Evolutionary conservation across 1,140 invertebrate genomes (phyloP).

Genomic region (Caenorhabditis tropicalis): DNA sequence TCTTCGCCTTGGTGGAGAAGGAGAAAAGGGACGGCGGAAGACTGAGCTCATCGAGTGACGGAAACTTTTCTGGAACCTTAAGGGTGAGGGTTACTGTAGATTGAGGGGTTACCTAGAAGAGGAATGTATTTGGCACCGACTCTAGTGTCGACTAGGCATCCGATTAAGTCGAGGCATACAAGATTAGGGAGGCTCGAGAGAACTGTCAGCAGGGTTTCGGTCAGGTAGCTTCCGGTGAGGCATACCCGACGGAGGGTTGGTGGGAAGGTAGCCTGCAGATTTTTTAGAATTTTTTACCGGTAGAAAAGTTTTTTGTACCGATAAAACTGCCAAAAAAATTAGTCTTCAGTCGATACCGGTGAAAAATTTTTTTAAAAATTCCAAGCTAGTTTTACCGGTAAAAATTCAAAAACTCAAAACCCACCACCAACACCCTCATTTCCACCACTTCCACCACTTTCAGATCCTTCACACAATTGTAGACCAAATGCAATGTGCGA

Average conservation of each 20-base stretch:
- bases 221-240: slow-evolving; percentile 6
- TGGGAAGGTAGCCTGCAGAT: not conserved
- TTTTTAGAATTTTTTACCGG: not conserved
- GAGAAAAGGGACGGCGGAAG: not conserved
- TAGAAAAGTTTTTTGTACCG: too few species aligned
- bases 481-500: not conserved
- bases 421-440: not conserved
- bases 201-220: not conserved
- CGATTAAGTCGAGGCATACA: not conserved
- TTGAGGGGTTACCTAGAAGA: not conserved
- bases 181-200: not conserved
- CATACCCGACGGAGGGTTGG: not conserved
- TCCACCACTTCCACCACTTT: slow-evolving; percentile 13
- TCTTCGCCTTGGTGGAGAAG: not conserved
- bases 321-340: too few species aligned
- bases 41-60: not conserved
- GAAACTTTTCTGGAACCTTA: not conserved
- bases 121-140: slow-evolving; percentile 22
- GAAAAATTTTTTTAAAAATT: not conserved
- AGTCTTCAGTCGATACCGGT: too few species aligned
- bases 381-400: not conserved
- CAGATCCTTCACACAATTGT: not conserved
- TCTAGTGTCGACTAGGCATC: not conserved
- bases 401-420: too few species aligned
- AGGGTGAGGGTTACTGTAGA: not conserved